phyloP scores from a whole-genome alignment of 1,140 invertebrate genomes.

The Drosophila biarmipes region DNA sequence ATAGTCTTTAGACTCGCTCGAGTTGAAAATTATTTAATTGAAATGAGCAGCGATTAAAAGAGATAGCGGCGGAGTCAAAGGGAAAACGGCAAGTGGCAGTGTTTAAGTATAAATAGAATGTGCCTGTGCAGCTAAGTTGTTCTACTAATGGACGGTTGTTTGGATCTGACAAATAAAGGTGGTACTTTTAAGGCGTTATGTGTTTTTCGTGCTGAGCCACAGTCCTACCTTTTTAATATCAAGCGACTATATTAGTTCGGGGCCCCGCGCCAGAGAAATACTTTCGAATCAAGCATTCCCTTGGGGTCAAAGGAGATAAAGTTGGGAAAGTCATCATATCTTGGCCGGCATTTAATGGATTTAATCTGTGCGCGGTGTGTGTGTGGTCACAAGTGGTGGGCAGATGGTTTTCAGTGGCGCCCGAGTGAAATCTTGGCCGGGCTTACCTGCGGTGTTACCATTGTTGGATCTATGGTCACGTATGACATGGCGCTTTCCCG shows the following conservation, averaged over 20 bases:
- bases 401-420: constrained; percentile 23
- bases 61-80: constrained; percentile 33
- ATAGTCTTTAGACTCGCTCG: background rate
- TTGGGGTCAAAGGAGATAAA: constrained; percentile 7
- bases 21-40: constrained; percentile 43
- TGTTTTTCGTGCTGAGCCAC: background rate
- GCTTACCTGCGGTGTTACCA: constrained; percentile 6
- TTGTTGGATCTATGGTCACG: constrained; percentile 58
- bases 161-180: background rate
- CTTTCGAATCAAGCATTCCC: background rate
- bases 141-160: constrained; percentile 2
- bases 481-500: constrained; percentile 71
- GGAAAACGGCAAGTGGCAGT: constrained; percentile 4
- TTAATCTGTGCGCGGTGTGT: background rate
- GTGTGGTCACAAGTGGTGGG: constrained; percentile 5
- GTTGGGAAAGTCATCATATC: background rate
- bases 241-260: too few species aligned
- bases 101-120: background rate
- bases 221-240: background rate
- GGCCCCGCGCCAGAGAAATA: background rate
- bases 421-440: constrained; percentile 28
- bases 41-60: constrained; percentile 32
- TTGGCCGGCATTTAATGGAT: background rate
- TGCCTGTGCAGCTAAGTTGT: background rate
- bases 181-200: background rate